These are phyloP conservation scores for Hemibagrus wyckioides DNA, from an alignment of 2,113 vertebrate species.

Conservation along the genomic window DNA sequence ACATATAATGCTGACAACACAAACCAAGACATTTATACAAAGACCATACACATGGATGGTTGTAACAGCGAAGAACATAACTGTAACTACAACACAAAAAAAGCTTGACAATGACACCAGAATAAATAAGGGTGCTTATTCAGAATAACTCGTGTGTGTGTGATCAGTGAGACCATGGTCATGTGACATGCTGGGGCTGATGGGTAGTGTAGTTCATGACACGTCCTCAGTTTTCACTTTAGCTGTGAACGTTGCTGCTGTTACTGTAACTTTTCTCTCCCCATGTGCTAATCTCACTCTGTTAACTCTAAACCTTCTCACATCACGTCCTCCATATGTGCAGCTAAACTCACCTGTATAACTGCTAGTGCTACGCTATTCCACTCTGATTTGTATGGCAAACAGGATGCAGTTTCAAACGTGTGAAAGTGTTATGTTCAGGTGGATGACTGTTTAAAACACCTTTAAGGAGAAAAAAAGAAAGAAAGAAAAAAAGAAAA, in stretches of 20 bases:
- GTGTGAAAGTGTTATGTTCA: constrained; percentile 12
- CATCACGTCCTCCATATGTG: neutral
- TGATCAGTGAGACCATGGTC: too few species aligned
- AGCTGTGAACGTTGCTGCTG: neutral
- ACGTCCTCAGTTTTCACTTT: neutral
- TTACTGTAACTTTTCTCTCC: constrained; percentile 6
- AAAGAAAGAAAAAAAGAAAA: neutral
- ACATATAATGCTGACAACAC: too few species aligned
- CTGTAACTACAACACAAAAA: too few species aligned
- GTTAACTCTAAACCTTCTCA: neutral
- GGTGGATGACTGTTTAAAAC: constrained; percentile 42
- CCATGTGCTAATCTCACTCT: neutral
- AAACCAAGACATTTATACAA: too few species aligned
- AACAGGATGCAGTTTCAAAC: constrained; percentile 7
- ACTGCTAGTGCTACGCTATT: neutral
- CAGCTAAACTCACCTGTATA: neutral
- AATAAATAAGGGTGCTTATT: too few species aligned
- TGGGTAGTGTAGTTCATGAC: too few species aligned
- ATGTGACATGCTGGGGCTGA: too few species aligned
- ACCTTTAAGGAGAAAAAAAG: constrained; percentile 17
- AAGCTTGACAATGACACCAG: too few species aligned
- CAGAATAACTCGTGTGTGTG: too few species aligned
- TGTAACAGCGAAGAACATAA: too few species aligned
- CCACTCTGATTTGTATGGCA: constrained; percentile 23
- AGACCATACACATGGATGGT: too few species aligned